These are phyloP conservation scores for Aeoliscus strigatus DNA, from an alignment of 2,797 vertebrate genomes.

Conservation along the genomic window DNA sequence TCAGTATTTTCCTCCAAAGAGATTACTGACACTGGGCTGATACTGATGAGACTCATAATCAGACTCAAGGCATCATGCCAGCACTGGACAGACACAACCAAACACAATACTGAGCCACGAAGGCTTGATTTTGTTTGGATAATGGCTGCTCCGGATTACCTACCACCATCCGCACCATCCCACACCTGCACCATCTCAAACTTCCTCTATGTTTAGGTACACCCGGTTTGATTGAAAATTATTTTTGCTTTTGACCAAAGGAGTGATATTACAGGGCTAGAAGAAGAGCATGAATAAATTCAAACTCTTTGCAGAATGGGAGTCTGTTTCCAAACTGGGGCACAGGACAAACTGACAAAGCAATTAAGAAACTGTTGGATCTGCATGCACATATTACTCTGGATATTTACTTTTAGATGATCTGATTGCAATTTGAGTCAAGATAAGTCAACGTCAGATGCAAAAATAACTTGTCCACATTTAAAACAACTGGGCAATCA, in stretches of 20 bases:
- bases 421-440: no score
- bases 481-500: constrained; percentile 2
- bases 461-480: no score
- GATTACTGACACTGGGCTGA: constrained; percentile 64
- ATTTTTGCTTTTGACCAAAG: constrained; percentile 49
- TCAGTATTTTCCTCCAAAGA: constrained; percentile 64
- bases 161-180: constrained; percentile 1
- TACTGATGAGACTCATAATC: constrained; percentile 67
- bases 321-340: constrained; percentile 36
- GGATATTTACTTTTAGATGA: no score
- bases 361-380: no score
- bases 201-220: neutral
- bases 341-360: constrained; percentile 15
- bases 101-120: constrained; percentile 59
- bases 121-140: constrained; percentile 53
- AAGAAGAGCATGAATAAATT: constrained; percentile 45
- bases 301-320: constrained; percentile 53
- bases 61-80: constrained; percentile 42
- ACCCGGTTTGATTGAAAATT: constrained; percentile 32
- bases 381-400: no score
- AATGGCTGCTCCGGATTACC: constrained; percentile 55
- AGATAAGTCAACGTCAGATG: constrained; percentile 17
- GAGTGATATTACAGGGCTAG: constrained; percentile 42
- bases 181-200: neutral
- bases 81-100: constrained; percentile 39